These are phyloP conservation scores for Chaetura pelagica DNA, from an alignment of 2,113 vertebrate genomes.

Conservation along the genomic window DNA sequence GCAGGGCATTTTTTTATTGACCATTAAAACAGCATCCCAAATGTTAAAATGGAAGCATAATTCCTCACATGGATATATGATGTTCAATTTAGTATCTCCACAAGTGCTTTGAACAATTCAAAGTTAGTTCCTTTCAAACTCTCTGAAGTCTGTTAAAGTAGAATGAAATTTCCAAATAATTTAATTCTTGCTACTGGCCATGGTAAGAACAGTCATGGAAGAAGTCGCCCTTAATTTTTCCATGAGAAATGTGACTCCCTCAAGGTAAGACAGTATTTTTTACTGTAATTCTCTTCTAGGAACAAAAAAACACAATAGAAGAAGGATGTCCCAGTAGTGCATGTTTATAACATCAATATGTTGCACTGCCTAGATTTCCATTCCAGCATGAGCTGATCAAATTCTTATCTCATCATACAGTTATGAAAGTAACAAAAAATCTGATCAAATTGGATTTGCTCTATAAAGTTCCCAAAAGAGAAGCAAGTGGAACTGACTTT, in stretches of 20 bases:
- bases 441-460: conserved; percentile 57
- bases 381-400: neutral
- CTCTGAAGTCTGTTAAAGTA: neutral
- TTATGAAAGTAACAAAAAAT: conserved; percentile 48
- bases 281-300: conserved; percentile 37
- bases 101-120: neutral
- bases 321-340: neutral
- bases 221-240: conserved; percentile 14
- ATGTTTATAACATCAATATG: conserved; percentile 37
- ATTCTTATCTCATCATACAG: conserved; percentile 47
- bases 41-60: neutral
- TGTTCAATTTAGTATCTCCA: neutral
- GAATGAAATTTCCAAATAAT: neutral
- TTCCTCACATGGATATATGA: neutral
- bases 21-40: neutral
- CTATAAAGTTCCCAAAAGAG: conserved; percentile 28
- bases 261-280: conserved; percentile 44
- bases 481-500: conserved; percentile 18
- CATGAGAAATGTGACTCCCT: conserved; percentile 19
- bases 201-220: neutral
- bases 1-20: neutral
- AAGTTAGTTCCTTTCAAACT: neutral
- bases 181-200: neutral
- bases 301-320: conserved; percentile 9
- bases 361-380: conserved; percentile 41